Conservation (phyloP, 2,888 invertebrate genomes). For the Torymus auratus region DNA sequence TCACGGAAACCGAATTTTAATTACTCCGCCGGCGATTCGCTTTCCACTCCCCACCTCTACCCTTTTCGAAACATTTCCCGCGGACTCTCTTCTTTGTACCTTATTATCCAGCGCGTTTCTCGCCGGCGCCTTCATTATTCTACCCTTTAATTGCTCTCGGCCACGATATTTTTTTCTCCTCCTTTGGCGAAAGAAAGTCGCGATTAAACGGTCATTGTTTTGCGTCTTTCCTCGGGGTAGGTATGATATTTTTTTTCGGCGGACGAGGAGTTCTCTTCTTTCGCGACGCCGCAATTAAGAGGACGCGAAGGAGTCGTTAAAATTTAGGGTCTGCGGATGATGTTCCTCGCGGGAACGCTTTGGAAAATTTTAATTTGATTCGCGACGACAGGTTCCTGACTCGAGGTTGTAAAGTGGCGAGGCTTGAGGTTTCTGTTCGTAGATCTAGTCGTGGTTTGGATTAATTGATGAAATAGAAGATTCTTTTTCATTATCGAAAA, state of each 20-base stretch:
- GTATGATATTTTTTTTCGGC: neutral
- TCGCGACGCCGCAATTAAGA: constrained; percentile 40
- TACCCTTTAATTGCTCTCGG: constrained; percentile 47
- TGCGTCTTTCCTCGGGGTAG: neutral
- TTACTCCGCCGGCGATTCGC: too few species aligned
- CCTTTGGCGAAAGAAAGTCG: neutral
- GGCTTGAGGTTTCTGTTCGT: too few species aligned
- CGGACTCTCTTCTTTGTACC: constrained; percentile 28
- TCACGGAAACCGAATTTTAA: too few species aligned
- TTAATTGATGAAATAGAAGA: too few species aligned
- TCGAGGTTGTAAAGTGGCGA: too few species aligned
- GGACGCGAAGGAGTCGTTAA: constrained; percentile 17
- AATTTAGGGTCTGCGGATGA: too few species aligned
- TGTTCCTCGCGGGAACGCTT: neutral
- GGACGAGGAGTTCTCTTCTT: neutral
- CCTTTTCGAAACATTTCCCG: neutral
- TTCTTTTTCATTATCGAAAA: too few species aligned
- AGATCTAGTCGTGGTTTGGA: too few species aligned
- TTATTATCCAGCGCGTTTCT: constrained; percentile 21
- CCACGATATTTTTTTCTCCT: constrained; percentile 11
- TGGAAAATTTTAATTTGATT: neutral
- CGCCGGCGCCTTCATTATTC: constrained; percentile 50
- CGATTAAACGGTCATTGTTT: constrained; percentile 47
- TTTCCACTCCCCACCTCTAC: too few species aligned
- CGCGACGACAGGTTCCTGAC: too few species aligned